These are phyloP conservation scores for Eospalax fontanierii DNA, from an alignment of 2,797 vertebrate genomes.

Conservation along the genomic window DNA sequence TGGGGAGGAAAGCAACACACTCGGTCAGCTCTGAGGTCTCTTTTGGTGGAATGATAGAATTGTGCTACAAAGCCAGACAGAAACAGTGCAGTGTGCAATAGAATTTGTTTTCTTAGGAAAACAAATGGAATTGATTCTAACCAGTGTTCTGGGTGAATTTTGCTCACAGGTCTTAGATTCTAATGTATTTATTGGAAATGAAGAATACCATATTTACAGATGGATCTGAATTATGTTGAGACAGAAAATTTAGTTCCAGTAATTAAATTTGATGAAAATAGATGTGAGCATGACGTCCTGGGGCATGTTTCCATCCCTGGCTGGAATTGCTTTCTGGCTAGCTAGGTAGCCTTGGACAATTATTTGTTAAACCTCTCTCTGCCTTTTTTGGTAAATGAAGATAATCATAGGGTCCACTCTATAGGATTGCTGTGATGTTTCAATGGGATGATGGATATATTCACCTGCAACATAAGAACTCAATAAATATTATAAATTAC, in stretches of 20 bases:
- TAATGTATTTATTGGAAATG: not conserved
- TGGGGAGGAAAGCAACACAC: not conserved
- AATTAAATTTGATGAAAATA: not conserved
- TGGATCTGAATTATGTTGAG: not conserved
- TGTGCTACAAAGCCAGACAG: not conserved
- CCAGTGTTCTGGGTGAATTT: not conserved
- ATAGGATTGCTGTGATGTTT: not conserved
- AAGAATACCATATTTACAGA: not conserved
- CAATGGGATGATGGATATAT: not conserved
- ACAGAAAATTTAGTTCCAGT: not conserved
- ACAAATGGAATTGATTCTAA: not conserved
- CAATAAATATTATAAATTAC: not conserved
- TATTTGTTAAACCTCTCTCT: not conserved
- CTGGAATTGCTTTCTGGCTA: not conserved
- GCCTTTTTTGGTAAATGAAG: not conserved
- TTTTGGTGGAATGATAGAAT: not conserved
- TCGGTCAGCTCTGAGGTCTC: not conserved
- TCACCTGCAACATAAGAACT: not conserved
- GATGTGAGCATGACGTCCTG: not conserved
- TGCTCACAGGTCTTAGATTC: not conserved
- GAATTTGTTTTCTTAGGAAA: slow-evolving; percentile 8
- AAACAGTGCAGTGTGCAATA: not conserved
- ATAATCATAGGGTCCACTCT: not conserved
- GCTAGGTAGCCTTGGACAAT: not conserved
- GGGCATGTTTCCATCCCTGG: not conserved